Evolutionary conservation across 2,113 vertebrate species (phyloP), one percentile per base, ranked within the genome.

Genomic region (Hippocampus mohnikei): DNA sequence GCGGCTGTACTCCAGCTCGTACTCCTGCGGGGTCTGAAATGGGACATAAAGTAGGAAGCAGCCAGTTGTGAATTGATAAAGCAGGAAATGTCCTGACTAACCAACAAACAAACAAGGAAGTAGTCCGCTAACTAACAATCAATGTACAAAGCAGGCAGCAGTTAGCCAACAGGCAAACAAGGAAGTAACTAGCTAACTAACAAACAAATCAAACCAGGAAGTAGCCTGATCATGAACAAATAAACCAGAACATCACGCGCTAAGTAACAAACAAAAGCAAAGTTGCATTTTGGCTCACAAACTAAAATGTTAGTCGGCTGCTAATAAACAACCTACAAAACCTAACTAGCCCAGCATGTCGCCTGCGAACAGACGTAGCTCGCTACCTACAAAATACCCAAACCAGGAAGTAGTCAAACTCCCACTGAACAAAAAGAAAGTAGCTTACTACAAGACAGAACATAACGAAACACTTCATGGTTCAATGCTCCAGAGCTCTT

Each of bases 1-100:
- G 33, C 88, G 92, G 82, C 94, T 95, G 83, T 99, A 99, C 75
- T 99, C 97, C 69, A 88, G 90, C 88, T 98, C 97, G 7, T 99
- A 99, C 58, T 99, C 96, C 83, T 95, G 95, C 12, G 97, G 97
- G 20, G 96, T 99, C 97, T 99, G 87, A 63, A 48, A 15, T 67
- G 23, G 42, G 40, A 48, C 58, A 33, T 20, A 2, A 13, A 44
- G 42, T 42, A 10, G 41, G 41, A 42, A 42, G 11, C 11, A 42
- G 41, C 41, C 8, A 42, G 10, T 42, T 42, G 41, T 42, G 10
- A 42, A 42, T 42, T 10, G 8, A 42, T 42, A 20, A 50, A 50
- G 15, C 48, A 20, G 13, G 5, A 18, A 50, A 18, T 16, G 6
- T 6, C 18, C 5, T 48, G 5, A 16, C 46, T 48, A 5, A 18